Conservation (phyloP, 2,888 invertebrate species). For the Hemistola chrysoprasaria region DNA sequence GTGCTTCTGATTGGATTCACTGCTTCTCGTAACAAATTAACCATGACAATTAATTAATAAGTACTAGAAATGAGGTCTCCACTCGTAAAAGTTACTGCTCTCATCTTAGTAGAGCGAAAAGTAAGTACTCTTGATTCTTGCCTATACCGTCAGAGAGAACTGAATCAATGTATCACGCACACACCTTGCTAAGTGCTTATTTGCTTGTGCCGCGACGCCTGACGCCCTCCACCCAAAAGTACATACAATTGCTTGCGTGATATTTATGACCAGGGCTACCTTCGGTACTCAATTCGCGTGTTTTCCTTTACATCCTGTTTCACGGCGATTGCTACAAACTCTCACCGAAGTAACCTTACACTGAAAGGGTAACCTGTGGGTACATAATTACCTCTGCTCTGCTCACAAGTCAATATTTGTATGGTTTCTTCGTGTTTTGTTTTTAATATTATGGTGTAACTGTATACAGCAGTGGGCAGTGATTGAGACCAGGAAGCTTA, state of each 20-base stretch:
- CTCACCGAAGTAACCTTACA: slow-evolving; percentile 6
- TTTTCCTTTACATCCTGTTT: slow-evolving; percentile 8
- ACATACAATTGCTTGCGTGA: slow-evolving; percentile 8
- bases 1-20: slow-evolving; percentile 8
- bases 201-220: neutral
- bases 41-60: slow-evolving; percentile 2
- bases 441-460: slow-evolving; percentile 7
- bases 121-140: no score
- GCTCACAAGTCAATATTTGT: slow-evolving; percentile 4
- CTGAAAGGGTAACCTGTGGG: slow-evolving; percentile 6
- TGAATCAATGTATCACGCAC: slow-evolving; percentile 5
- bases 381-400: slow-evolving; percentile 4
- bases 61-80: slow-evolving; percentile 2
- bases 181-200: slow-evolving; percentile 6
- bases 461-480: slow-evolving; percentile 9
- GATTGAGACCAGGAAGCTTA: slow-evolving; percentile 20
- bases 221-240: neutral
- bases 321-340: slow-evolving; percentile 8
- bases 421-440: slow-evolving; percentile 10
- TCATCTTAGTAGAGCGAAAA: no score
- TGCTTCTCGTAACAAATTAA: slow-evolving; percentile 2
- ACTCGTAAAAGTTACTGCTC: no score
- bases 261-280: neutral
- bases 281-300: slow-evolving; percentile 4
- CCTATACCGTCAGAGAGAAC: no score